Evolutionary conservation across 2,888 invertebrate genomes (phyloP), one percentile per base, ranked within the genome.

Genomic region (Eupeodes luniger): DNA sequence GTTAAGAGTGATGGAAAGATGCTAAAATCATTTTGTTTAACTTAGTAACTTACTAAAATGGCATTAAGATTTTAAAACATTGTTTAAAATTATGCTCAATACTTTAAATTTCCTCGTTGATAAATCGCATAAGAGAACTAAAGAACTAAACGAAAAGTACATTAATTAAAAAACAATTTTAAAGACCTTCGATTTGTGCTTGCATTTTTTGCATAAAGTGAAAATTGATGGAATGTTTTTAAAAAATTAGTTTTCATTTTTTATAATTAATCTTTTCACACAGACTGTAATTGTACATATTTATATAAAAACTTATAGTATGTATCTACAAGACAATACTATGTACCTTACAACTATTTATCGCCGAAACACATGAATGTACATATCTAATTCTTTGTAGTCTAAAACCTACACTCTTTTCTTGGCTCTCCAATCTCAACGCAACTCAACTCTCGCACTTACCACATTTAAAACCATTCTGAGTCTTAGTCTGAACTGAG

Each of bases 401-500:
- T 55, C 72, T 16, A 62, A 72, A 81, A 75, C 74, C 81, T 78
- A 85, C 88, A 81, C 81, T 75, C 62, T 49, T n/a, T 10, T 5
- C 36, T 10, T 34, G 51, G 44, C 69, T 69, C 69, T 27, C 27
- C 27, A 27, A 27, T 27, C 27, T 27, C 27, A 27, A 27, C 27
- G 27, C 27, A 27, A 27, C 2, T 69, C 51, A 51, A 53, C 72
- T 74, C 84, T 81, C 81, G 74, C 81, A 81, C 81, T 88, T 80
- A 84, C 87, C 67, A 69, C 77, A 64, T 88, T 81, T 78, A 81
- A 27, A 85, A 74, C 69, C 88, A 78, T 88, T 75, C 81, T 75
- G 19, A 14, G n/a, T 40, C 6, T 9, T 5, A 40, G 40, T 40
- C n/a, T 5, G 19, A 55, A 10, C 66, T 27, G 88, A 78, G 85